Percentiles rank a stretch among this genome's conserved stretches.
Evolutionary conservation across 2,888 invertebrate genomes (phyloP).

Genomic region (Caenorhabditis sp.): DNA sequence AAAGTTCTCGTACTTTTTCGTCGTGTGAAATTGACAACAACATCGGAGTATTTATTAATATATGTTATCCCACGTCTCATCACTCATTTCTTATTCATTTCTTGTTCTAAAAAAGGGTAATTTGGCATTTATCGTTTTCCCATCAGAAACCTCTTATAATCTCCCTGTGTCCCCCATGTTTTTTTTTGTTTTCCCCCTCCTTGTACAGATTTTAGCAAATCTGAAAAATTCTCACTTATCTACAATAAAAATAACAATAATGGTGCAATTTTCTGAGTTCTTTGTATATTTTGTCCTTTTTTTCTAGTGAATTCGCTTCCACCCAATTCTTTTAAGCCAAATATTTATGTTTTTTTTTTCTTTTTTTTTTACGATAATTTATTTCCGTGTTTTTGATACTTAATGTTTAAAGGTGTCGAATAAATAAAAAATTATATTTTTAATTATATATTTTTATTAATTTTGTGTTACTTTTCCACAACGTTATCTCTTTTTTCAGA

Average conservation of each 20-base stretch:
- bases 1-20: not conserved
- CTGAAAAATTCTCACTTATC: not conserved
- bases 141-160: not conserved
- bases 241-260: not conserved
- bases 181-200: slow-evolving; percentile 3
- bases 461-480: not conserved
- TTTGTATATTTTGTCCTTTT: not conserved
- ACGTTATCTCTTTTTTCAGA: not conserved
- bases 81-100: slow-evolving; percentile 3
- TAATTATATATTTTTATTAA: not conserved
- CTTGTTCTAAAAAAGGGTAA: slow-evolving; percentile 25
- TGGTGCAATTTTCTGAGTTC: not conserved
- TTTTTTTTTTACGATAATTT: slow-evolving; percentile 29
- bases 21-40: not conserved
- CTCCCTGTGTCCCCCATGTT: not conserved
- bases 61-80: slow-evolving; percentile 13
- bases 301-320: not conserved
- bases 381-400: not conserved
- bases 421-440: not conserved
- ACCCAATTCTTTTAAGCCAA: slow-evolving; percentile 13
- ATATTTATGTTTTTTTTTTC: slow-evolving; percentile 20
- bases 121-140: slow-evolving; percentile 24
- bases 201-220: not conserved
- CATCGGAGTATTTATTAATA: not conserved
- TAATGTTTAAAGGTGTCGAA: slow-evolving; percentile 2